Percentiles rank a stretch among this genome's conserved stretches.
These are phyloP conservation scores for Drosophila takahashii DNA, from an alignment of 1,140 invertebrate species.

Conservation along the genomic window DNA sequence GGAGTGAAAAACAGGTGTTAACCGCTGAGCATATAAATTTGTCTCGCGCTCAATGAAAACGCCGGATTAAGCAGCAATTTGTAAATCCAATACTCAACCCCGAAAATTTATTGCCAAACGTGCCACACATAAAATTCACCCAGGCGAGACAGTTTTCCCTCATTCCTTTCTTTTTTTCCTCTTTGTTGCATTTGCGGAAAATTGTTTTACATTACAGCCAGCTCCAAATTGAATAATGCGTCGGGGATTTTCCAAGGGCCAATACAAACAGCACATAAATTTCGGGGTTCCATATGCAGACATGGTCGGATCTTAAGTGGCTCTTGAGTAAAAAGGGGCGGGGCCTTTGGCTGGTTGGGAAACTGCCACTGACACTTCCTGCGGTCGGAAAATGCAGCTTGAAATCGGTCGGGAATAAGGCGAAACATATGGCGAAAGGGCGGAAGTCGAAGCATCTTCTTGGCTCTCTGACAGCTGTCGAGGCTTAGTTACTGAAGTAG, in stretches of 20 bases:
- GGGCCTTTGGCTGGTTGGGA: background rate
- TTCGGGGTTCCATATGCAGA: conserved; percentile 45
- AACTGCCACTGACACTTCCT: conserved; percentile 18
- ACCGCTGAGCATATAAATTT: conserved; percentile 43
- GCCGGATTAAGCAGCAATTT: conserved; percentile 61
- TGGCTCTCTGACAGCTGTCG: conserved; percentile 14
- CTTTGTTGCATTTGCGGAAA: conserved; percentile 44
- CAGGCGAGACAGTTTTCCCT: conserved; percentile 48
- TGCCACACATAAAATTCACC: conserved; percentile 72
- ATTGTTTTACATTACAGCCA: conserved; percentile 54
- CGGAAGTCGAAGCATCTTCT: background rate
- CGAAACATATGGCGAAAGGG: conserved; percentile 22
- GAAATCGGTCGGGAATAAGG: background rate
- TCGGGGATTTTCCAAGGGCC: conserved; percentile 25
- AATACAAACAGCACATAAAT: conserved; percentile 61
- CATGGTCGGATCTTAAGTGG: conserved; percentile 36
- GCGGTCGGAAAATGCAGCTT: conserved; percentile 23
- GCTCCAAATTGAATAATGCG: conserved; percentile 71
- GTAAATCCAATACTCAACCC: conserved; percentile 57
- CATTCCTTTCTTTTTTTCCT: conserved; percentile 3
- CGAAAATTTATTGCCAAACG: conserved; percentile 69
- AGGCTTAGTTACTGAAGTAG: conserved; percentile 22
- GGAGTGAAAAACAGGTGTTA: conserved; percentile 56
- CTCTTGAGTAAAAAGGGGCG: conserved; percentile 7
- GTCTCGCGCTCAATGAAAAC: conserved; percentile 26